These are phyloP conservation scores for Halcyon senegalensis DNA, from an alignment of 2,113 vertebrate genomes.

Conservation along the genomic window DNA sequence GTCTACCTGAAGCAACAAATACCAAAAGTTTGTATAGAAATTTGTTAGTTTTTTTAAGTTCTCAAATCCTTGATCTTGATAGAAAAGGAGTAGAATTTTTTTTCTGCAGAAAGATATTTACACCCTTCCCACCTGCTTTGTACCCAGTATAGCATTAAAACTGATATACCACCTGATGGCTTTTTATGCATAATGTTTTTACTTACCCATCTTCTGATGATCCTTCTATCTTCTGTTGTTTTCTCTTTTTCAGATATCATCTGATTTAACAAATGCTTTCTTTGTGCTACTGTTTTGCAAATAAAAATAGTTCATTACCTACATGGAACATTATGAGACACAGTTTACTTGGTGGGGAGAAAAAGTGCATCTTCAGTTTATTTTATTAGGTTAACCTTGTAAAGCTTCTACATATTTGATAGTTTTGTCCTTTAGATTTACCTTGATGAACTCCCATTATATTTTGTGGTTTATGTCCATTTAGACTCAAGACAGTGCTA, in stretches of 20 bases:
- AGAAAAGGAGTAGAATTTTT: not conserved
- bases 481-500: not conserved
- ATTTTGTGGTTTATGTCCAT: not conserved
- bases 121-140: not conserved
- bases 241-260: not conserved
- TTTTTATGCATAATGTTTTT: rapidly evolving
- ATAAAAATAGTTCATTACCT: not conserved
- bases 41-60: not conserved
- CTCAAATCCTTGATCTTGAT: not conserved
- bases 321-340: not conserved
- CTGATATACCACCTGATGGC: not conserved
- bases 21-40: not conserved
- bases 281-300: not conserved
- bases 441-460: not conserved
- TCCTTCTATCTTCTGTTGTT: not conserved
- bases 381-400: not conserved
- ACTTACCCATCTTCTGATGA: not conserved
- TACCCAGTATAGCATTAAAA: not conserved
- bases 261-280: not conserved
- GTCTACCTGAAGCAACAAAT: not conserved
- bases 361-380: not conserved
- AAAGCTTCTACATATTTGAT: not conserved
- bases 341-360: not conserved
- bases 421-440: not conserved
- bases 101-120: not conserved